Conservation (phyloP, 2,888 invertebrate genomes). For the Torymus tubicola region DNA sequence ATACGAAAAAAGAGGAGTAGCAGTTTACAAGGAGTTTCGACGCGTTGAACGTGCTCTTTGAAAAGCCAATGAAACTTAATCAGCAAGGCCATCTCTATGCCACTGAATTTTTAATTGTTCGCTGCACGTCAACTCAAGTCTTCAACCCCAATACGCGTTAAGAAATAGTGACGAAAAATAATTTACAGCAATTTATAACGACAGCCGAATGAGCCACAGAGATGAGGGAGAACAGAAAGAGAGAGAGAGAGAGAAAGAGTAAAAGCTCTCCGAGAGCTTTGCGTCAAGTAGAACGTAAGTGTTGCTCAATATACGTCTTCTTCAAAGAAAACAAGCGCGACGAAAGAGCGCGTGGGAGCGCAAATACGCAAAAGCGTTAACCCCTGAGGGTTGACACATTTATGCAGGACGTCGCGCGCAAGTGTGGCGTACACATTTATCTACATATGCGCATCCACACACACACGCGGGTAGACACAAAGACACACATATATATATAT, state of each 20-base stretch:
- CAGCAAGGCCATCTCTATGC: background rate
- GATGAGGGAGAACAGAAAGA: no score
- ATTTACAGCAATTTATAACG: no score
- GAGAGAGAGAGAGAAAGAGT: no score
- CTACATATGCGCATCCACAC: no score
- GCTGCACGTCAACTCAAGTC: no score
- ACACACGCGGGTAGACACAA: no score
- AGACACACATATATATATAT: no score
- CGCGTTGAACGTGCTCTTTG: conserved; percentile 1
- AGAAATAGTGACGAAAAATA: no score
- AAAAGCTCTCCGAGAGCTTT: background rate
- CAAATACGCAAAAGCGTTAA: no score
- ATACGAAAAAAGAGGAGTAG: conserved; percentile 6
- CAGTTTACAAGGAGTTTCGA: background rate
- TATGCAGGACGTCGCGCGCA: conserved; percentile 10
- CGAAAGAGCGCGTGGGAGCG: background rate
- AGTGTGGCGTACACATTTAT: no score
- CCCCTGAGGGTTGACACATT: conserved; percentile 14
- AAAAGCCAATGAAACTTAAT: conserved; percentile 24
- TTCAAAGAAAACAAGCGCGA: conserved; percentile 4
- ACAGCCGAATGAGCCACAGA: no score
- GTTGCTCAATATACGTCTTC: background rate
- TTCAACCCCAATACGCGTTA: no score
- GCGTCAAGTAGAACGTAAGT: background rate
- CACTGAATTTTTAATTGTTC: conserved; percentile 1